Base-by-base conservation (phyloP, 1,140 invertebrate genomes). In the Bombus difficillimus region DNA sequence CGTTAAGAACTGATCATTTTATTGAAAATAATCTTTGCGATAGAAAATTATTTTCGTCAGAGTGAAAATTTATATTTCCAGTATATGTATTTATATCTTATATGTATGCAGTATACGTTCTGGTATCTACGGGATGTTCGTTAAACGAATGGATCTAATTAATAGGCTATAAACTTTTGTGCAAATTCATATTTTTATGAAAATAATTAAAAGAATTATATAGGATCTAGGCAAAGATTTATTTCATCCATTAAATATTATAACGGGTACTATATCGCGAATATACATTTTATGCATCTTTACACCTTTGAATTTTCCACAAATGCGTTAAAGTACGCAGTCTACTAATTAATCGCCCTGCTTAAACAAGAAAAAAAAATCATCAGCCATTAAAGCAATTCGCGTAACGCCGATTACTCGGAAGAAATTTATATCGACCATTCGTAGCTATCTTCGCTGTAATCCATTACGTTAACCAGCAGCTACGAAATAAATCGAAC, bases 401-500 rank as follows among this genome's bases (percentile, higher is more conserved):
- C 13, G 25, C 13, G 43, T 57, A 66, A 47, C 34, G 25, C 32
- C n/a, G 9, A 37, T 32, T 10, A 18, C 15, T 8, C 9, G 22
- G 32, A n/a, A 59, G 13, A 66, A 66, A 66, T 75, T 74, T 75
- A 37, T 53, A 75, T 43, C 39, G n/a, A 12, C n/a, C 39, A 15
- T 62, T 74, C 53, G 15, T 22, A 28, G 71, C 39, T 62, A 74
- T 62, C 81, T 82, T 83, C 25, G 22, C 53, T 34, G 53, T 47
- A 47, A 84, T 69, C 69, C 66, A 62, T 47, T 79, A 79, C 57
- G 34, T 28, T 53, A 59, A 62, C 53, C 66, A 18, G 39, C 39
- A 39, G 41, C 53, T n/a, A 62, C 9, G 43, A 43, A 81, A 74
- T 43, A 68, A 81, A 73, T 81, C 71, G 77, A 81, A 81, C 34